Evolutionary conservation across 2,888 invertebrate genomes (phyloP), one percentile per base, ranked within the genome.

Genomic region (Steromphala cineraria): DNA sequence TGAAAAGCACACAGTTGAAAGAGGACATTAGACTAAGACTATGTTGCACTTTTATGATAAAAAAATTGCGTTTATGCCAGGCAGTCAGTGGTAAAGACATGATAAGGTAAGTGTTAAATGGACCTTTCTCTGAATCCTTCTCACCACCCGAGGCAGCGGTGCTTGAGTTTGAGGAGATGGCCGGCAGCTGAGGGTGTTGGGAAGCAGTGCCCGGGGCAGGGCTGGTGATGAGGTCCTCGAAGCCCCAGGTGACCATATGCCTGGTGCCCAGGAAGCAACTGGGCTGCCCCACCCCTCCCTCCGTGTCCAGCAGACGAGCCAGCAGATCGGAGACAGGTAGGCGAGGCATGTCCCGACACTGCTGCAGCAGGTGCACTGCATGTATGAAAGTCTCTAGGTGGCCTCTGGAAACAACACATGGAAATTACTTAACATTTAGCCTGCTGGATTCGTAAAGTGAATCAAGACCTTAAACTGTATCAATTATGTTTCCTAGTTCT

Each of bases 311-410:
- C 31, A 92, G 84, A 36, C 88, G 89, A 10, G 80, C 67, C n/a
- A 92, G 81, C 24, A 92, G 85, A 71, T 92, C 92, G 4, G 85
- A 88, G 13, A 92, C 90, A 17, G 89, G 90, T 17, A 92, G 80
- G 0, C 85, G 79, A 10, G 86, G 84, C 10, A 92, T 82, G 74
- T 90, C 89, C 15, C 78, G 75, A 52, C 92, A 83, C 1, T 86
- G 89, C 84, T 91, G 90, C 7, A 92, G 87, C 2, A 92, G 84
- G 79, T 92, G 91, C 0, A 91, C 89, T 13, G 91, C 87, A 81
- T 92, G 92, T 67, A 92, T 90, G 78, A 92, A 91, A 4, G 91
- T 91, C 82, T 92, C 90, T 80, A 92, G 83, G 80, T 92, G 90
- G 3, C 92, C 92, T 78, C 92, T 92, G 89, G 17, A 85, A 86